These are phyloP conservation scores for Acleris cristana DNA, from an alignment of 2,888 invertebrate species.

Conservation along the genomic window DNA sequence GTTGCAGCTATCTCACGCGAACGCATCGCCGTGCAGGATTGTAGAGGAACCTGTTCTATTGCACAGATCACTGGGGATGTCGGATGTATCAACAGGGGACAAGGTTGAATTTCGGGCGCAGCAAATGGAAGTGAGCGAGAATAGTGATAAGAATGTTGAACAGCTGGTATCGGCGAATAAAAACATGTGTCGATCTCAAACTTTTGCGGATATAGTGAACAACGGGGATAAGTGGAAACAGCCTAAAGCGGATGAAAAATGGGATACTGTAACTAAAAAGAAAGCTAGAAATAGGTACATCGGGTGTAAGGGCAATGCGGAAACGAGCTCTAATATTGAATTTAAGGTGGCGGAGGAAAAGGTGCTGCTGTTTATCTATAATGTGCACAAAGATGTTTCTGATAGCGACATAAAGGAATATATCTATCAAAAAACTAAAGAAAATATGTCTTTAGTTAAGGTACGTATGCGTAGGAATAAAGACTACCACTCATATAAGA, in stretches of 20 bases:
- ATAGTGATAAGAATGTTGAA: too few relatives aligned
- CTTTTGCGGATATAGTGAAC: too few relatives aligned
- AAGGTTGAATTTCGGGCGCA: too few relatives aligned
- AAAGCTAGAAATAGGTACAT: constrained; percentile 1
- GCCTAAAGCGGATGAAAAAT: too few relatives aligned
- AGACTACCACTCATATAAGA: neutral
- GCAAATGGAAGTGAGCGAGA: too few relatives aligned
- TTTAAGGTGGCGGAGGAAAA: constrained; percentile 13
- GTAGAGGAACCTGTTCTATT: too few relatives aligned
- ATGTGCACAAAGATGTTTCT: constrained; percentile 1
- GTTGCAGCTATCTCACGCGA: neutral
- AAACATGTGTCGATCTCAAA: too few relatives aligned
- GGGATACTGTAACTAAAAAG: too few relatives aligned
- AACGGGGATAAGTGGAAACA: too few relatives aligned
- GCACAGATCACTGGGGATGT: too few relatives aligned
- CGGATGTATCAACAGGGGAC: too few relatives aligned
- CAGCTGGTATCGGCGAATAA: too few relatives aligned
- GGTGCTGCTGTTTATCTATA: constrained; percentile 7
- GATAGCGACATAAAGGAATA: constrained; percentile 1
- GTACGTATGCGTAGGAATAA: constrained; percentile 1
- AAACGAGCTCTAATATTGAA: neutral
- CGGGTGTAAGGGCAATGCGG: constrained; percentile 5
- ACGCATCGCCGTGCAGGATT: neutral
- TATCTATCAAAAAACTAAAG: constrained; percentile 1
- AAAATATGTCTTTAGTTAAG: neutral